Percentiles rank a stretch among this genome's conserved stretches.
Conservation (phyloP, 1,140 invertebrate species). For the Tenebrio molitor region DNA sequence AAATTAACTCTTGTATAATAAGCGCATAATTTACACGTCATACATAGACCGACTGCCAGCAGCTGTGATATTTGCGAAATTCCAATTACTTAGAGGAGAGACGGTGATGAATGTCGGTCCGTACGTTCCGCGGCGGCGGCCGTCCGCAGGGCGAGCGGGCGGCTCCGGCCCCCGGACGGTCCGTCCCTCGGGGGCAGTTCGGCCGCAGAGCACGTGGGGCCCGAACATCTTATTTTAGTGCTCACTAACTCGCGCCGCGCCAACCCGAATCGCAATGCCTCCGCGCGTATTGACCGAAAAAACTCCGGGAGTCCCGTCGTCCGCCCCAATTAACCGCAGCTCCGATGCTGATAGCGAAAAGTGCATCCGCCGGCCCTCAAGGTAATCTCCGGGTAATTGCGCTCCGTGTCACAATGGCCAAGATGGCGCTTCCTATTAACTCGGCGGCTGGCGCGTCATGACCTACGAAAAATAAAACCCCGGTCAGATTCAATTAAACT, state of each 20-base stretch:
- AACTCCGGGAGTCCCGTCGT: neutral
- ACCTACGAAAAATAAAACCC: neutral
- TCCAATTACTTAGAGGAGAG: conserved; percentile 45
- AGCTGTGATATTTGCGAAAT: conserved; percentile 46
- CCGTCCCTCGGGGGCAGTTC: conserved; percentile 50
- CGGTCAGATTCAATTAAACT: too few species aligned
- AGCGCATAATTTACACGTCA: conserved; percentile 45
- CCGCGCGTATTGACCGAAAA: conserved; percentile 22
- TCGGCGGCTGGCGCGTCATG: neutral
- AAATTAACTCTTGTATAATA: conserved; percentile 48
- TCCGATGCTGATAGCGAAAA: conserved; percentile 6
- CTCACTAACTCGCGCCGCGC: conserved; percentile 51
- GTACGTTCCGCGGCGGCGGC: conserved; percentile 33
- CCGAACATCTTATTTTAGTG: conserved; percentile 57
- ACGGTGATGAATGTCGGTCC: conserved; percentile 36
- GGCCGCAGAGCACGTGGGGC: conserved; percentile 49
- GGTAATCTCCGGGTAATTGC: conserved; percentile 18
- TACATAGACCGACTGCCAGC: conserved; percentile 40
- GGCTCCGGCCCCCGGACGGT: neutral
- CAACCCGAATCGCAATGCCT: conserved; percentile 53
- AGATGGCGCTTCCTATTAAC: too few species aligned
- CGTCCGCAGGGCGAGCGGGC: conserved; percentile 42
- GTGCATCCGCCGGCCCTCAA: conserved; percentile 5
- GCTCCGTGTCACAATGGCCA: neutral
- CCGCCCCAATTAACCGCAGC: too few species aligned